Evolutionary conservation across 2,113 vertebrate genomes (phyloP), one percentile per base, ranked within the genome.

Genomic region (Siniperca chuatsi): DNA sequence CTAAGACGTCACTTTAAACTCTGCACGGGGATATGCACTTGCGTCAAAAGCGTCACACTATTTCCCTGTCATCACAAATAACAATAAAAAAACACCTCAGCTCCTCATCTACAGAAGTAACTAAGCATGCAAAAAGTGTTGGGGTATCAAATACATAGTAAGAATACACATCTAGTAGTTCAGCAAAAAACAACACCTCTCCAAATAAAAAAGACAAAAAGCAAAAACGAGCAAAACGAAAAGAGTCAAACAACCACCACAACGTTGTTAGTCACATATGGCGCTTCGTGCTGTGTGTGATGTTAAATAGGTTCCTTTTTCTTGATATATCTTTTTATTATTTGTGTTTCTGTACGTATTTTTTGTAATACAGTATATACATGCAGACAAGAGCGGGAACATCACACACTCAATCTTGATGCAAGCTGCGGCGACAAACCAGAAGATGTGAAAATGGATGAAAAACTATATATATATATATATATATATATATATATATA

Each of bases 81-180:
- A 82, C 80, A 69, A 85, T 89, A 82, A 85, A 79, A 84, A 90
- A 85, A 94, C 80, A 88, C 84, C 79, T 92, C 88, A 87, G 90
- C 86, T 92, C 84, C 81, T 91, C 77, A 80, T 90, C 87, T 92
- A 93, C 85, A 74, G 89, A 90, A 86, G 58, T 91, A 92, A 92
- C 64, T 91, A 87, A 90, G 93, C 95, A 95, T 96, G 95, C 95
- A 96, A 94, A 94, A 93, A 91, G 83, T 87, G 84, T 87, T n/a
- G 84, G 92, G 91, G 92, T 95, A 94, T 95, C 90, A 95, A 95
- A 94, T 95, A 95, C 94, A 89, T 79, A 86, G 88, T 93, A 93
- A 94, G 89, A 95, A 94, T 92, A 94, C 92, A 95, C 94, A 94
- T 92, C 92, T 88, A 94, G 73, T 88, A 89, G 79, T 88, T 92